A percentile compares a stretch with the other conserved stretches of the same genome.
Conservation (phyloP, 2,113 vertebrate genomes). For the Theristicus caerulescens region DNA sequence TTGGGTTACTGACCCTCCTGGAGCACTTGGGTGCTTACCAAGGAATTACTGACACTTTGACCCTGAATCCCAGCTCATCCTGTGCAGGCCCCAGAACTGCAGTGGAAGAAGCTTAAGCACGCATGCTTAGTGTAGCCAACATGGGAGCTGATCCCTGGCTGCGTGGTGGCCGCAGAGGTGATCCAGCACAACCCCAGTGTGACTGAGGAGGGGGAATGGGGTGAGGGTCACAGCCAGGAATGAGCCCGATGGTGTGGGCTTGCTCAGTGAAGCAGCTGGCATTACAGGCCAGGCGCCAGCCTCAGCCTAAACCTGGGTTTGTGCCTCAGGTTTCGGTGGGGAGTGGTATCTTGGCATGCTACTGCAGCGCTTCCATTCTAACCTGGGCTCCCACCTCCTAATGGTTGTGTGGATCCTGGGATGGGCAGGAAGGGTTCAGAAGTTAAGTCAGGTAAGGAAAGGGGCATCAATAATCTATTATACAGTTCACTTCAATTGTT, state of each 20-base stretch:
- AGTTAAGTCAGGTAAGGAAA: not conserved
- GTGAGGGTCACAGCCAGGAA: not conserved
- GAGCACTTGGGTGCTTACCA: not conserved
- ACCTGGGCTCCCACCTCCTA: not conserved
- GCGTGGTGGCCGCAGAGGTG: not conserved
- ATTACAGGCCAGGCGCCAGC: not conserved
- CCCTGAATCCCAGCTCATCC: not conserved
- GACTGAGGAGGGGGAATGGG: not conserved
- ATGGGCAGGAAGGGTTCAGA: not conserved
- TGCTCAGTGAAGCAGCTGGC: not conserved
- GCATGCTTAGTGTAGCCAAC: not conserved
- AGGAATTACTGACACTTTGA: not conserved
- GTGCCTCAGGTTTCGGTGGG: not conserved
- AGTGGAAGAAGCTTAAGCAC: not conserved
- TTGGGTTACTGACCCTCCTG: not conserved
- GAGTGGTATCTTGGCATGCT: not conserved
- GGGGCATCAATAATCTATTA: not conserved
- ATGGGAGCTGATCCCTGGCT: not conserved
- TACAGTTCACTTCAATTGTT: not conserved
- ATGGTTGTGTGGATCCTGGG: rapidly evolving
- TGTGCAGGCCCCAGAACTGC: not conserved
- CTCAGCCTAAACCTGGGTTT: not conserved
- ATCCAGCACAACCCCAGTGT: rapidly evolving
- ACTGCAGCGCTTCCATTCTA: not conserved
- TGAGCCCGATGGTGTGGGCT: not conserved